These are phyloP conservation scores for Rhabdomys pumilio DNA, from an alignment of 2,797 vertebrate genomes.

Conservation along the genomic window DNA sequence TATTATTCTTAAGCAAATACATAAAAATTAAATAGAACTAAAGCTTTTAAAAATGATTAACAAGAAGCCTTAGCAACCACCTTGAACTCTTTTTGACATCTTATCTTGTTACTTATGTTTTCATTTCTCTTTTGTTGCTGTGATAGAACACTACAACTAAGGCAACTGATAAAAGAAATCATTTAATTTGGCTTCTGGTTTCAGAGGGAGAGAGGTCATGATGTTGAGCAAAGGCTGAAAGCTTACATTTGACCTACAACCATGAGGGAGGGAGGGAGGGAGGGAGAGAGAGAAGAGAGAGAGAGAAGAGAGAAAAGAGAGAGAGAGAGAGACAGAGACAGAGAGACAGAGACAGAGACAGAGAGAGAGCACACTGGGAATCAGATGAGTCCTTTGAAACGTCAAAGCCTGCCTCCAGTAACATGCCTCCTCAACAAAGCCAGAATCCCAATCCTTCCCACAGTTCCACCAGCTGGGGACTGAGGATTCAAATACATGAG, in stretches of 20 bases:
- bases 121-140: background rate
- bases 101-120: constrained; percentile 36
- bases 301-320: no score
- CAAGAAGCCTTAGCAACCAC: background rate
- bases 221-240: background rate
- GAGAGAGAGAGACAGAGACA: background rate
- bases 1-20: constrained; percentile 47
- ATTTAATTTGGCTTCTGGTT: background rate
- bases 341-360: no score
- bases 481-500: background rate
- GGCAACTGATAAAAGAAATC: background rate
- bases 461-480: background rate
- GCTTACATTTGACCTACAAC: background rate
- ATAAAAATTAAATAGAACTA: constrained; percentile 32
- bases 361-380: background rate
- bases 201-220: background rate
- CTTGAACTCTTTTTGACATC: constrained; percentile 24
- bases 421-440: background rate
- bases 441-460: background rate
- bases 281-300: no score
- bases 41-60: background rate
- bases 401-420: background rate
- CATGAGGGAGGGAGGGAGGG: background rate
- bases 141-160: background rate
- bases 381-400: background rate